phyloP scores from a whole-genome alignment of 2,888 invertebrate species.

The Drosophila sordidula region DNA sequence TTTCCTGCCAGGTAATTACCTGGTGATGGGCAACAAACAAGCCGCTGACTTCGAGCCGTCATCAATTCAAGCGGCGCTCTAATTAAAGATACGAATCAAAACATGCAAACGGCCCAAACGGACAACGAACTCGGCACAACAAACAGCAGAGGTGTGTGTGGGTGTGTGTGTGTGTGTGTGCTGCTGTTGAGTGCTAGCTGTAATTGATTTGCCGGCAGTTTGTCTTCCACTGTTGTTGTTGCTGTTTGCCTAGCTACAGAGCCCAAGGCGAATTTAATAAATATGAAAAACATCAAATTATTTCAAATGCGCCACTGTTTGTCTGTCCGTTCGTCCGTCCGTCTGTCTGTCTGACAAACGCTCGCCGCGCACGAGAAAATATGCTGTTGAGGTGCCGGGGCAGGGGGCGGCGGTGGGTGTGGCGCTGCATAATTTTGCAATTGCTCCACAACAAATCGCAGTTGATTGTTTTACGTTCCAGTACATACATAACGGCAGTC shows the following conservation, averaged over 20 bases:
- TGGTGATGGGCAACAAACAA: slow-evolving; percentile 76
- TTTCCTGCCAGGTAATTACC: slow-evolving; percentile 80
- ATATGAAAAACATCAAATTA: slow-evolving; percentile 80
- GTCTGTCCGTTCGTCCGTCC: slow-evolving; percentile 22
- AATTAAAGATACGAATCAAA: slow-evolving; percentile 76
- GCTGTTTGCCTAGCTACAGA: slow-evolving; percentile 30
- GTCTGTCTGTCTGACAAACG: slow-evolving; percentile 64
- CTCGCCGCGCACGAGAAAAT: slow-evolving; percentile 67
- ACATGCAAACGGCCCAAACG: slow-evolving; percentile 69
- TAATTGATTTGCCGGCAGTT: slow-evolving; percentile 77
- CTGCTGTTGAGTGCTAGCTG: slow-evolving; percentile 56
- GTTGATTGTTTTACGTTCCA: slow-evolving; percentile 76
- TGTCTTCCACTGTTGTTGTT: slow-evolving; percentile 53
- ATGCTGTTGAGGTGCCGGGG: slow-evolving; percentile 25
- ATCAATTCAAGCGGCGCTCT: slow-evolving; percentile 72
- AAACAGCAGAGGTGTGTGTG: slow-evolving; percentile 6
- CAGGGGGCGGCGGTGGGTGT: slow-evolving; percentile 1
- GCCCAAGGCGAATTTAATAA: slow-evolving; percentile 67
- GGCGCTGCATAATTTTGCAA: slow-evolving; percentile 77
- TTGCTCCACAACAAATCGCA: slow-evolving; percentile 80
- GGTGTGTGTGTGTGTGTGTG: slow-evolving; percentile 16
- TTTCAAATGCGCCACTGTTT: slow-evolving; percentile 68
- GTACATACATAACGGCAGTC: slow-evolving; percentile 51
- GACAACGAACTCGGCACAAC: slow-evolving; percentile 67
- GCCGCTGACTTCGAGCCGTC: slow-evolving; percentile 75